Percentiles rank a stretch among this genome's conserved stretches.
Conservation (phyloP, 2,888 invertebrate genomes). For the Drosophila silvestris region DNA sequence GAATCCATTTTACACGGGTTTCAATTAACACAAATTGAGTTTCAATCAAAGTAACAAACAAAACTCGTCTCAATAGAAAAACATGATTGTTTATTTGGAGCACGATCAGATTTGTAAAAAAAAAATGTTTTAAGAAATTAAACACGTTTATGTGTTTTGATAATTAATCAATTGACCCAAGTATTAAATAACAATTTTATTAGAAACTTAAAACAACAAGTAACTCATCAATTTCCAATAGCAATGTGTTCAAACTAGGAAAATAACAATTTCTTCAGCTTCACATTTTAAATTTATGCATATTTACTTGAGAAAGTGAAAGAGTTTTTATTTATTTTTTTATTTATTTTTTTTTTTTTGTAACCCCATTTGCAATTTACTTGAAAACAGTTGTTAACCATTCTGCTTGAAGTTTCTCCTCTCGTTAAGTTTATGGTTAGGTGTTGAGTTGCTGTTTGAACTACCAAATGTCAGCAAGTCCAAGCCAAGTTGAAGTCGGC, state of each 20-base stretch:
- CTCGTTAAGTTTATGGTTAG: constrained; percentile 10
- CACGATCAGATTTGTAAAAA: neutral
- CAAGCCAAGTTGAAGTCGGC: constrained; percentile 17
- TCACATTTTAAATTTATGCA: neutral
- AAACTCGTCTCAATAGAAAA: neutral
- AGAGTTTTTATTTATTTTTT: neutral
- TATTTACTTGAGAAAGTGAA: constrained; percentile 4
- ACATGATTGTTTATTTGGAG: neutral
- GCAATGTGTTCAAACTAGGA: neutral
- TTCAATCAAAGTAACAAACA: neutral
- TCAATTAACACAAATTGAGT: neutral
- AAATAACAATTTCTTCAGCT: neutral
- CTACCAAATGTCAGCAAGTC: constrained; percentile 15
- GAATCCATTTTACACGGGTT: neutral
- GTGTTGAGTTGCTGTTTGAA: constrained; percentile 2
- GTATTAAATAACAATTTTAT: neutral
- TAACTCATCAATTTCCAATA: neutral
- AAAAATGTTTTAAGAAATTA: neutral
- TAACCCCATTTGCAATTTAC: constrained; percentile 13
- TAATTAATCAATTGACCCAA: neutral
- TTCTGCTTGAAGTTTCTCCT: constrained; percentile 28
- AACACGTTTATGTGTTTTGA: neutral
- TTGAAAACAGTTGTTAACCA: constrained; percentile 1
- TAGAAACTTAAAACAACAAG: neutral
- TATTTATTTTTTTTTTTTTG: neutral